Percentiles rank a stretch among this genome's conserved stretches.
Conservation (phyloP, 1,140 invertebrate species). For the Ceratina australensis region DNA sequence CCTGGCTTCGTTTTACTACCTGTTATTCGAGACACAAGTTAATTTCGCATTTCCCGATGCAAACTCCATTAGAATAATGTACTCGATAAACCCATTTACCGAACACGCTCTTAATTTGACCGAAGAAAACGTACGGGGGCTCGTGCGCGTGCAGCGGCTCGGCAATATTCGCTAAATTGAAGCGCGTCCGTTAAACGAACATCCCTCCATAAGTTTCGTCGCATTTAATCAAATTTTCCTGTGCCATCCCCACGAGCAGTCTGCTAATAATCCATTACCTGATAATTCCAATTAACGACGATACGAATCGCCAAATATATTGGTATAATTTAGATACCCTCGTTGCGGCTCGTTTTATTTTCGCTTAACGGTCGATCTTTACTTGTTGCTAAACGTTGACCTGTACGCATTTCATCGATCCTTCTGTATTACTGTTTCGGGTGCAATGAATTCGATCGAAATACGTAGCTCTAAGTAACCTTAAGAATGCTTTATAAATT, state of each 20-base stretch:
- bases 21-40: too few species aligned
- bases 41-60: not conserved
- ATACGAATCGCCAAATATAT: conserved; percentile 3
- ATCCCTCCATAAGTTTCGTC: not conserved
- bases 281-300: conserved; percentile 22
- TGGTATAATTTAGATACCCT: not conserved
- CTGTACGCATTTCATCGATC: not conserved
- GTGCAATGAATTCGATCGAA: too few species aligned
- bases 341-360: not conserved
- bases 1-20: too few species aligned
- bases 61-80: not conserved
- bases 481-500: too few species aligned
- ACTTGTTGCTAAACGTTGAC: not conserved
- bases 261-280: conserved; percentile 16
- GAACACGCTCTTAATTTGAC: not conserved
- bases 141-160: too few species aligned
- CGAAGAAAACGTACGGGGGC: not conserved
- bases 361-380: not conserved
- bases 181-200: conserved; percentile 4
- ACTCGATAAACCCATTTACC: not conserved
- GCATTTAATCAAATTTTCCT: conserved; percentile 15
- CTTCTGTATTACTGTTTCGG: too few species aligned
- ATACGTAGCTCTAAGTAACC: too few species aligned
- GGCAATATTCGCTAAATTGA: not conserved
- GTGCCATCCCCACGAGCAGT: not conserved